Conservation (phyloP, 1,140 invertebrate species). For the Aethina tumida region DNA sequence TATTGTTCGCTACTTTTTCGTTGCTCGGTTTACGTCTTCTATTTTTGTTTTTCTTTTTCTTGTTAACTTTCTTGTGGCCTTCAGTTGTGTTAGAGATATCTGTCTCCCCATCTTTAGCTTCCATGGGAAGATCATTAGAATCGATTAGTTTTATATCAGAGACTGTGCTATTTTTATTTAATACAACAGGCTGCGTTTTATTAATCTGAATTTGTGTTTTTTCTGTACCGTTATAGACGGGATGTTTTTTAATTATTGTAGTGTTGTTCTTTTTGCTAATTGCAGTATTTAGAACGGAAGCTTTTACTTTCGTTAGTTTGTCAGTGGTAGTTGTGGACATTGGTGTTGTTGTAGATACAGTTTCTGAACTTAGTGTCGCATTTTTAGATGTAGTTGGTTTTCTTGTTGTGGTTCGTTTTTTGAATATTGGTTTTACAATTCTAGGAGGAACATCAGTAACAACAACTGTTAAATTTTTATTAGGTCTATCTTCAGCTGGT, state of each 20-base stretch:
- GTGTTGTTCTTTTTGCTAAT: constrained; percentile 18
- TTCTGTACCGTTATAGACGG: constrained; percentile 11
- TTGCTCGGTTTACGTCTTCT: constrained; percentile 50
- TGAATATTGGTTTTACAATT: constrained; percentile 24
- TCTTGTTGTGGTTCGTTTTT: constrained; percentile 29
- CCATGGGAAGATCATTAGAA: constrained; percentile 24
- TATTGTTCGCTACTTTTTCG: constrained; percentile 43
- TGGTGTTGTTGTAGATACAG: constrained; percentile 12
- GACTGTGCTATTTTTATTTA: constrained; percentile 8
- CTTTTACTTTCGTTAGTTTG: constrained; percentile 27
- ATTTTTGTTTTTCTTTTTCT: constrained; percentile 35
- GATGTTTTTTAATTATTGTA: constrained; percentile 2
- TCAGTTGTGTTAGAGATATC: constrained; percentile 42
- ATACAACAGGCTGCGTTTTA: constrained; percentile 16
- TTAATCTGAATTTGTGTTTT: constrained; percentile 22
- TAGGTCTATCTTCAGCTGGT: constrained; percentile 10
- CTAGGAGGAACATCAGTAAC: constrained; percentile 14
- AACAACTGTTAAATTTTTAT: constrained; percentile 12
- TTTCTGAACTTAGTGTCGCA: constrained; percentile 18
- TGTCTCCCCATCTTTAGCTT: constrained; percentile 46
- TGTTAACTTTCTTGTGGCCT: constrained; percentile 36
- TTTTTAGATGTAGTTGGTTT: constrained; percentile 26
- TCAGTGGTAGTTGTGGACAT: constrained; percentile 15
- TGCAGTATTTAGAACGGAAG: constrained; percentile 21
- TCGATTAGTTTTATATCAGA: constrained; percentile 14